These are phyloP conservation scores for Bathynomus jamesi DNA, from an alignment of 1,140 invertebrate species.

Conservation along the genomic window DNA sequence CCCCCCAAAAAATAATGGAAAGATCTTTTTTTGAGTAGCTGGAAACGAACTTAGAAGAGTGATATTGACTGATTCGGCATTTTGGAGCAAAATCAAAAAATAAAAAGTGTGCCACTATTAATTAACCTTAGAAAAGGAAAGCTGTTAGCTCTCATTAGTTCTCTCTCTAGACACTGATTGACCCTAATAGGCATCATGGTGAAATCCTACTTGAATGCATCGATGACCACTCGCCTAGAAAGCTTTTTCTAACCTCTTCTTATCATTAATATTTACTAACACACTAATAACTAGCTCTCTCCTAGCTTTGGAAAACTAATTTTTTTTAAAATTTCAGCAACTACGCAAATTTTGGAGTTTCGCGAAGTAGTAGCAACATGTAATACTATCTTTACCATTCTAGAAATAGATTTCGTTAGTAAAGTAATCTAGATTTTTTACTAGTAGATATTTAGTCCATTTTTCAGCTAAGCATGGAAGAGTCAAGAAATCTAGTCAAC, in stretches of 20 bases:
- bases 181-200: too few relatives aligned
- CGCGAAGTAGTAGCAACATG: background rate
- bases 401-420: background rate
- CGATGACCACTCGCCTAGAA: background rate
- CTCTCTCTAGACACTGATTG: too few relatives aligned
- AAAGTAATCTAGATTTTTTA: too few relatives aligned
- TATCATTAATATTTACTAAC: background rate
- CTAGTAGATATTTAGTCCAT: background rate
- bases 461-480: background rate
- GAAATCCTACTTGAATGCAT: background rate
- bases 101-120: too few relatives aligned
- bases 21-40: too few relatives aligned
- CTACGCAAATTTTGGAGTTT: background rate
- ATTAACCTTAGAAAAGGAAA: too few relatives aligned
- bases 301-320: background rate
- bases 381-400: background rate
- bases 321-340: background rate
- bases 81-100: too few relatives aligned
- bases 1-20: too few relatives aligned
- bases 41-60: too few relatives aligned
- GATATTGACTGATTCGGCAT: too few relatives aligned
- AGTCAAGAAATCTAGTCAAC: background rate
- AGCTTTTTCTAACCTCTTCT: background rate
- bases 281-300: too few relatives aligned
- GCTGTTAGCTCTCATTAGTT: too few relatives aligned